Evolutionary conservation across 2,797 vertebrate species (phyloP), one percentile per base, ranked within the genome.

Genomic region (Mycteria americana): DNA sequence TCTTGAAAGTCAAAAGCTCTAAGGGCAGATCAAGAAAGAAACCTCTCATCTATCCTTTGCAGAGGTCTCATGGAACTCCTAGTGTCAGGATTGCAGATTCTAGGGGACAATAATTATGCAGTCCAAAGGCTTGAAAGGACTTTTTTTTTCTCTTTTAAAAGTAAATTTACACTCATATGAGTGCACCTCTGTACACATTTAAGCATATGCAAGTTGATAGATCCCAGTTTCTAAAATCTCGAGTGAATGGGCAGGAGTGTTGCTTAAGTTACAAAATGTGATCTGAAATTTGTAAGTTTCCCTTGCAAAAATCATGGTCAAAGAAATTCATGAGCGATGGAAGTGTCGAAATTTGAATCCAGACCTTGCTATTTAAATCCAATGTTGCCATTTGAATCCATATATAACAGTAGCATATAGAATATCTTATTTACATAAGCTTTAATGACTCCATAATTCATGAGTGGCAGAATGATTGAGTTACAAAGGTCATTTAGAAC

Each of bases 401-500:
- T 62, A 41, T 79, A 28, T n/a, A 63, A 11, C 4, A 48, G 14
- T 27, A 77, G 3, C 4, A 60, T 28, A 17, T 43, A 81, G 82
- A 91, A 67, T 67, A 69, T 7, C 18, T 69, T 56, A 39, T 87
- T 87, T 89, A 72, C 18, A 46, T 79, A 62, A 69, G 2, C 5
- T 81, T 89, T 73, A 87, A 79, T 46, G 9, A 30, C n/a, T 76
- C 63, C 35, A 18, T 39, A 91, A 79, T 76, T 85, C 11, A 67
- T 45, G 10, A 94, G 46, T 93, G 23, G 57, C 24, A 89, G 73
- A 97, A 96, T 74, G 76, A 89, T 54, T 59, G 68, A 92, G 62
- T 73, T 84, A 75, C 59, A 87, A 95, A 96, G 81, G 54, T 60
- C 4, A 92, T 75, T 94, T 69, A 73, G 85, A 96, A 93, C 62